Evolutionary conservation across 2,113 vertebrate genomes (phyloP).

Genomic region (Sminthopsis crassicaudata): DNA sequence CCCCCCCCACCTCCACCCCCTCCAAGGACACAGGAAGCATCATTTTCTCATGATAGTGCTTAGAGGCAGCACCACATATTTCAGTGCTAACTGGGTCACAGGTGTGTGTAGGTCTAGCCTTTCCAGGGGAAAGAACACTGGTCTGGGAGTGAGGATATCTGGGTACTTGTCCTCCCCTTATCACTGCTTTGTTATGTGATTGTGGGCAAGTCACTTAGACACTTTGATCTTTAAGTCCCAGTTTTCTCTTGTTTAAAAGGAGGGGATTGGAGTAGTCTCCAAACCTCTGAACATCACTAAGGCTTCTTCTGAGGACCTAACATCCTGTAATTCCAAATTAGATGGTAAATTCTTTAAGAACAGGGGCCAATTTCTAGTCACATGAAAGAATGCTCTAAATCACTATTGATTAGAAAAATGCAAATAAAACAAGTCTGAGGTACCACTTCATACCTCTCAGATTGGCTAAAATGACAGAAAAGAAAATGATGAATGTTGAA

Average conservation of each 20-base stretch:
- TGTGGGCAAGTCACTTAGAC: neutral
- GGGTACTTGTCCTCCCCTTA: neutral
- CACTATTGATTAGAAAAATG: no score
- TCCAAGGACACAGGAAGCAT: neutral
- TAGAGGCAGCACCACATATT: neutral
- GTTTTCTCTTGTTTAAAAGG: neutral
- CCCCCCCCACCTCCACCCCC: neutral
- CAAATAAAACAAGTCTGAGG: no score
- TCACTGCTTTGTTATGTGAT: neutral
- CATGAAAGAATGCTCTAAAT: no score
- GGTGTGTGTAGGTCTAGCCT: neutral
- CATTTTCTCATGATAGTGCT: neutral
- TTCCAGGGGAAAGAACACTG: neutral
- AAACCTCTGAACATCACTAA: neutral
- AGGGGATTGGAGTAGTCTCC: neutral
- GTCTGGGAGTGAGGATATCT: neutral
- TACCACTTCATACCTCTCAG: no score
- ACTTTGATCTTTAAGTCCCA: neutral
- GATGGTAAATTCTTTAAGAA: neutral
- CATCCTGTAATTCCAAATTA: neutral
- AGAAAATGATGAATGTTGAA: no score
- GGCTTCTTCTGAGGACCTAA: neutral
- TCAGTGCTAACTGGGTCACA: neutral
- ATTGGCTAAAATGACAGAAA: no score
- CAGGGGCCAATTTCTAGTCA: neutral